Evolutionary conservation across 2,888 invertebrate genomes (phyloP).

Genomic region (Amphiduros pacificus): DNA sequence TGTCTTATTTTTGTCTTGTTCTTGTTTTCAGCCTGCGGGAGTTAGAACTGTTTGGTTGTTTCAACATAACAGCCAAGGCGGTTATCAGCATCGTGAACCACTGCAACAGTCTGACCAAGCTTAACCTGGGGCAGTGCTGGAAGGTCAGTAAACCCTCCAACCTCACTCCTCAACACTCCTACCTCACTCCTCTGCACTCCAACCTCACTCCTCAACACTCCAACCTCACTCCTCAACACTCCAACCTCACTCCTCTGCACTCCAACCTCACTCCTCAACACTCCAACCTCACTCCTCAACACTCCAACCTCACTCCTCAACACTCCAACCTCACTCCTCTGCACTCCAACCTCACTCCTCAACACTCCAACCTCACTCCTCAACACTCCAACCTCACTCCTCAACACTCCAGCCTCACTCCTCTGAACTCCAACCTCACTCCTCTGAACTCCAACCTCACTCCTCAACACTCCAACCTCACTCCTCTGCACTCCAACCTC

Average conservation of each 20-base stretch:
- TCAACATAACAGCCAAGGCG: conserved; percentile 45
- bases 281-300: not conserved
- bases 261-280: not conserved
- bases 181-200: not conserved
- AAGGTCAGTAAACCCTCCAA: conserved; percentile 44
- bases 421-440: no score
- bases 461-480: no score
- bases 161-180: not conserved
- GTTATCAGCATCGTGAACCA: conserved; percentile 40
- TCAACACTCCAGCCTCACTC: no score
- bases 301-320: not conserved
- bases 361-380: no score
- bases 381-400: no score
- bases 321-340: conserved; percentile 1
- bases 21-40: conserved; percentile 38
- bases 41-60: conserved; percentile 57
- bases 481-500: no score
- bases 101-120: conserved; percentile 44
- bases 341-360: no score
- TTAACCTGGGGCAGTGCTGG: conserved; percentile 54
- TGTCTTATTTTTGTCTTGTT: not conserved
- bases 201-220: not conserved
- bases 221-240: not conserved
- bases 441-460: no score
- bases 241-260: not conserved